Conservation (phyloP, 2,888 invertebrate species). For the Copidosoma aretas region DNA sequence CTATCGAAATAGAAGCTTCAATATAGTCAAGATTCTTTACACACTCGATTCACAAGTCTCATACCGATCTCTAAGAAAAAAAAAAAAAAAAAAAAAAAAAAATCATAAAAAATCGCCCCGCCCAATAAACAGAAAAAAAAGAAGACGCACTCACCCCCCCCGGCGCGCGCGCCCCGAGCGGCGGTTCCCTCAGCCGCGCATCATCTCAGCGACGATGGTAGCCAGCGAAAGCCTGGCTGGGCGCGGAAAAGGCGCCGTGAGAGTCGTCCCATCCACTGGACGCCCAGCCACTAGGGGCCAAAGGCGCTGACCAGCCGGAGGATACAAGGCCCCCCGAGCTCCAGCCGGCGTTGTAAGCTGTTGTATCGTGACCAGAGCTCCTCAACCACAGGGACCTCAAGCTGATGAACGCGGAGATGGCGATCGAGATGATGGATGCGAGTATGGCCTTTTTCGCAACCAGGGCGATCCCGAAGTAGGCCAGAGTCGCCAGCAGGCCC, state of each 20-base stretch:
- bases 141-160: no score
- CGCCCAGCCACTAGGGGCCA: slow-evolving; percentile 45
- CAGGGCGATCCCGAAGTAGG: slow-evolving; percentile 67
- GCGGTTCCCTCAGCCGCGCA: slow-evolving; percentile 33
- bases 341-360: slow-evolving; percentile 49
- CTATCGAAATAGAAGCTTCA: no score
- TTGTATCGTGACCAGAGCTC: neutral
- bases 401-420: slow-evolving; percentile 65
- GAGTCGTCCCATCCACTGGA: slow-evolving; percentile 55
- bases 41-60: no score
- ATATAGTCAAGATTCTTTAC: no score
- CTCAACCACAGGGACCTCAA: slow-evolving; percentile 27
- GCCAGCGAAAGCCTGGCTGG: slow-evolving; percentile 55
- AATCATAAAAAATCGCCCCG: no score
- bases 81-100: no score
- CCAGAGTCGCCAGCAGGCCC: slow-evolving; percentile 65
- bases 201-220: slow-evolving; percentile 47
- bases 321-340: slow-evolving; percentile 45
- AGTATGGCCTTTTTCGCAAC: slow-evolving; percentile 72
- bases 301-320: slow-evolving; percentile 21
- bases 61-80: no score
- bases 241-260: slow-evolving; percentile 42
- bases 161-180: no score
- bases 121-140: no score
- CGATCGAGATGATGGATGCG: slow-evolving; percentile 68